Conservation (phyloP, 2,113 vertebrate genomes). For the Raphicerus campestris region DNA sequence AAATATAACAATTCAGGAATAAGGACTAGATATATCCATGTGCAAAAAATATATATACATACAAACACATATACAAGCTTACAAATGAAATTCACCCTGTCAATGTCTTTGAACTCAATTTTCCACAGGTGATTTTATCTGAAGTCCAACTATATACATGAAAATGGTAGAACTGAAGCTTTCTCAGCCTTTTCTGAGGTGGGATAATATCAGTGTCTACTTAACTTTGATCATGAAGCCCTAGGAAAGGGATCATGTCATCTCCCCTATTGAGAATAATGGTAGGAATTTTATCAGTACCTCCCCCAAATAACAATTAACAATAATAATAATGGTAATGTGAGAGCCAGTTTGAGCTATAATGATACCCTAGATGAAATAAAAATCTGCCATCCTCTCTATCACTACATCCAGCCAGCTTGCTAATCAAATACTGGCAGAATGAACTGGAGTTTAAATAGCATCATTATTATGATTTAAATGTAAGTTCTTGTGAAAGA, state of each 20-base stretch:
- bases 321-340: conserved; percentile 61
- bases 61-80: neutral
- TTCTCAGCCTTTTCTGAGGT: conserved; percentile 2
- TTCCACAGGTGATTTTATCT: neutral
- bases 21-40: neutral
- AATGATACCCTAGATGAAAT: conserved; percentile 66
- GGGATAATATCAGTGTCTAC: neutral
- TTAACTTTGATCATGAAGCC: conserved; percentile 21
- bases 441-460: conserved; percentile 47
- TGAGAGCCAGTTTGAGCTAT: conserved; percentile 36
- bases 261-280: conserved; percentile 38
- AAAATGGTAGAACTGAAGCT: neutral
- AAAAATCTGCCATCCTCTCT: conserved; percentile 56
- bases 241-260: neutral
- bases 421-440: conserved; percentile 74
- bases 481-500: conserved; percentile 58
- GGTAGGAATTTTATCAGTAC: neutral
- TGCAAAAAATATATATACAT: neutral
- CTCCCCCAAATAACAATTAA: conserved; percentile 51
- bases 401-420: conserved; percentile 51
- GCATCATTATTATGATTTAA: conserved; percentile 69
- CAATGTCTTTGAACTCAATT: neutral
- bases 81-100: neutral
- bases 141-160: neutral
- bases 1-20: neutral